Evolutionary conservation across 64 coral and sea anemone genomes (phyloP), one percentile per base, ranked within the genome.

Genomic region (Platygyra sinensis): DNA sequence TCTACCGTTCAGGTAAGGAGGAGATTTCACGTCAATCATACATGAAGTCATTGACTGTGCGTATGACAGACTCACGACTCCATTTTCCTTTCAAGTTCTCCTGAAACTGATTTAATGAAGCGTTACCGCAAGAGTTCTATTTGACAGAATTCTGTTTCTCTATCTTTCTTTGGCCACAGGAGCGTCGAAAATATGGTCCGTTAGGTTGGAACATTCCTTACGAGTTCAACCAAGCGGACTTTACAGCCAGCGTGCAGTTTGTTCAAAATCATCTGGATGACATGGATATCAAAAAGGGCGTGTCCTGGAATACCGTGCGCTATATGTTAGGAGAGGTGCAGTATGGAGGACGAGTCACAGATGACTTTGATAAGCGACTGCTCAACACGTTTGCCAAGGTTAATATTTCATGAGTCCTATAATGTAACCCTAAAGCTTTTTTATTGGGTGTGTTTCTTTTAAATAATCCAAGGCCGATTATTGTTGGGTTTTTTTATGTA

Each of bases 321-420:
- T 98, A 98, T 49, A 98, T 98, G 96, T 42, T 98, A 10, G 96
- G 96, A 63, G 96, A 98, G 55, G 96, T 98, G n/a, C 89, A 94
- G 28, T 94, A 94, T 82, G 92, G 92, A 17, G 96, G 92, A 62
- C 31, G 96, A 65, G 89, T 98, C 38, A 98, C 96, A 24, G 92
- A 98, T 75, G 96, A 98, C 93, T 94, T 94, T 28, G 96, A 98
- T 63, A 98, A 98, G 57, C 61, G 96, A 61, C 79, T 98, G 15
- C 92, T 98, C 14, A 98, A 98, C 76, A 98, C 96, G 22, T 98
- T 98, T 81, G 79, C 89, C 8, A 94, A 94, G 86, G 96, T 96
- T n/a, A 9, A 30, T 78, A 24, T 55, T 52, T 51, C 52, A 57
- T 57, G 54, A 46, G 5, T 46, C 42, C 7, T 46, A 46, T 46